phyloP scores from a whole-genome alignment of 2,888 invertebrate genomes.

The Cantharis nigra region DNA sequence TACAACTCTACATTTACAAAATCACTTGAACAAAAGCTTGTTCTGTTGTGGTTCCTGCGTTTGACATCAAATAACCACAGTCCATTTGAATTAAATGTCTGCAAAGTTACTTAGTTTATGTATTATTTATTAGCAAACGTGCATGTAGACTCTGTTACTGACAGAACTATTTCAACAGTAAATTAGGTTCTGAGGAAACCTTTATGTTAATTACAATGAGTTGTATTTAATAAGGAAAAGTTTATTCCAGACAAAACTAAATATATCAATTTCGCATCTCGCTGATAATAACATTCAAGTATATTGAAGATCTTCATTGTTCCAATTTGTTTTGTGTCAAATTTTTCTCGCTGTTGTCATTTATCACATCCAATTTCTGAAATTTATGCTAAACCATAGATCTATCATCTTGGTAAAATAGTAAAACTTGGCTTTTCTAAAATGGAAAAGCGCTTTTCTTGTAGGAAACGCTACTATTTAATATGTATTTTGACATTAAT shows the following conservation, averaged over 20 bases:
- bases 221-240: neutral
- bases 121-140: conserved; percentile 33
- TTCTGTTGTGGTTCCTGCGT: conserved; percentile 25
- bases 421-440: neutral
- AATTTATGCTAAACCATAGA: neutral
- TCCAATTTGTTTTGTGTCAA: neutral
- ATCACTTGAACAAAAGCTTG: conserved; percentile 17
- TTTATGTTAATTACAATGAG: conserved; percentile 9
- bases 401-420: neutral
- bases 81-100: conserved; percentile 38
- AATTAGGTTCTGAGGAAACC: conserved; percentile 13
- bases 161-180: conserved; percentile 28
- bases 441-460: neutral
- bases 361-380: neutral
- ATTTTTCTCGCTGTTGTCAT: neutral
- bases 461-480: no score
- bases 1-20: conserved; percentile 16
- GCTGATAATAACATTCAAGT: neutral
- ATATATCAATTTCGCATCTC: neutral
- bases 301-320: neutral
- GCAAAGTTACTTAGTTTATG: conserved; percentile 33
- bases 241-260: neutral
- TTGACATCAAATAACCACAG: conserved; percentile 36
- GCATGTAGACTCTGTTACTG: conserved; percentile 22
- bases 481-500: no score